A percentile compares a stretch with the other conserved stretches of the same genome.
Evolutionary conservation across 2,113 vertebrate genomes (phyloP).

Genomic region (Benitochromis conjunctus): DNA sequence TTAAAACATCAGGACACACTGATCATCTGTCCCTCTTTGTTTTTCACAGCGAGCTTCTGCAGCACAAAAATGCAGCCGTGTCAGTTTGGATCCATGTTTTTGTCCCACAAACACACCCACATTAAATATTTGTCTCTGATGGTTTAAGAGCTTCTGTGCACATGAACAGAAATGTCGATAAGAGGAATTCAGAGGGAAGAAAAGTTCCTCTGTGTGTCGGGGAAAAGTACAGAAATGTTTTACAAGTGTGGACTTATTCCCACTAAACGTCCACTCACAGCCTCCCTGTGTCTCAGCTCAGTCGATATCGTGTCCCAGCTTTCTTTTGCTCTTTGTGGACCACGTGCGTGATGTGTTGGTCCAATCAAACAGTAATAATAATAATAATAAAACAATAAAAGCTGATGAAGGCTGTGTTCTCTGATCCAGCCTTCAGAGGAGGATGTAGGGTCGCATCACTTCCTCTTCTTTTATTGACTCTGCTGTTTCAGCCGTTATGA

Average conservation of each 20-base stretch:
- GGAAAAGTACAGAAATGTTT: not conserved
- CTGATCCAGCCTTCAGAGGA: not conserved
- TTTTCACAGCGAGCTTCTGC: not conserved
- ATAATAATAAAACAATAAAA: not conserved
- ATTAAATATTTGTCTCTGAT: not conserved
- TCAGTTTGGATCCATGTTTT: too few species aligned
- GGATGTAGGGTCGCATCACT: not conserved
- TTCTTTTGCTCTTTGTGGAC: not conserved
- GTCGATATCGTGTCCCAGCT: accelerated
- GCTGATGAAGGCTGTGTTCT: not conserved
- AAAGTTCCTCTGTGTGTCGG: not conserved
- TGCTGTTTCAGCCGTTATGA: not conserved
- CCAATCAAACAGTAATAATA: too few species aligned
- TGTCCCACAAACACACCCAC: not conserved
- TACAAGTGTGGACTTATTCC: not conserved
- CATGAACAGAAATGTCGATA: not conserved
- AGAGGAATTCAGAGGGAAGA: accelerated
- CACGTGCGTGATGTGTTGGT: not conserved
- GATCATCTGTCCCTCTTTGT: not conserved
- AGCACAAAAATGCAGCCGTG: not conserved
- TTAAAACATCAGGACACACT: not conserved
- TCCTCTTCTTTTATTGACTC: not conserved
- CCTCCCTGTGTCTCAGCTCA: not conserved
- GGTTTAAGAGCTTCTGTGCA: not conserved
- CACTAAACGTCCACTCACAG: not conserved